A percentile compares a stretch with the other conserved stretches of the same genome.
Evolutionary conservation across 2,113 vertebrate species (phyloP).

Genomic region (Entelurus aequoreus): DNA sequence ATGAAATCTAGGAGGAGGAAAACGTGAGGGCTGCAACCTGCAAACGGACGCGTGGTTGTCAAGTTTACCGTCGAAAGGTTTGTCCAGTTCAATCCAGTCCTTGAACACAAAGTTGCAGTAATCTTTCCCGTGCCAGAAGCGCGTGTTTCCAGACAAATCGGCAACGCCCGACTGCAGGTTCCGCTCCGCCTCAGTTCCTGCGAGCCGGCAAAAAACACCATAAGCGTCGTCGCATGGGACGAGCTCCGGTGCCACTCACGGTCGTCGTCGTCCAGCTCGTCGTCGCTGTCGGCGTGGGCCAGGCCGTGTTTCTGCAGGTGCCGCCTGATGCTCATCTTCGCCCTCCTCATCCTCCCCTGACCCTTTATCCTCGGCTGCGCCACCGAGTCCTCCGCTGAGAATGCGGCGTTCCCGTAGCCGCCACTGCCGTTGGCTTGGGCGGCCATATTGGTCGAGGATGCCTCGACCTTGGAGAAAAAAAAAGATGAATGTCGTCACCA

Average conservation of each 20-base stretch:
- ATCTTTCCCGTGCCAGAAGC: constrained; percentile 98
- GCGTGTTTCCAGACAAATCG: constrained; percentile 84
- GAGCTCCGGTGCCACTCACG: constrained; percentile 66
- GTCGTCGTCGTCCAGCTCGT: constrained; percentile 76
- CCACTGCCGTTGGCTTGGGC: constrained; percentile 14
- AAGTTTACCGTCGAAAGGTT: constrained; percentile 88
- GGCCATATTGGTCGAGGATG: neutral
- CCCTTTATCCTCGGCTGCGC: constrained; percentile 81
- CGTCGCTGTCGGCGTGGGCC: constrained; percentile 76
- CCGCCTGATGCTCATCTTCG: constrained; percentile 79
- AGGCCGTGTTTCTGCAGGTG: constrained; percentile 82
- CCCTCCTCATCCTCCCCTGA: constrained; percentile 71
- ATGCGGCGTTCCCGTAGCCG: constrained; percentile 28
- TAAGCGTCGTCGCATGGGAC: neutral
- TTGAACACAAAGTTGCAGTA: constrained; percentile 98
- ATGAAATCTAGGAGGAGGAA: constrained; percentile 81
- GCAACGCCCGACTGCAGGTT: constrained; percentile 77
- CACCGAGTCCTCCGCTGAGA: constrained; percentile 51
- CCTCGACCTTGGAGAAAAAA: constrained; percentile 24
- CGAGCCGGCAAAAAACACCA: neutral
- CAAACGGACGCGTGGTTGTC: neutral
- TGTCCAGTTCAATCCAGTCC: constrained; percentile 97
- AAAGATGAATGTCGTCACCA: too few species aligned
- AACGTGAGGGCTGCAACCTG: too few species aligned
- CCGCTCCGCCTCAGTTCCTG: constrained; percentile 71